A percentile compares a stretch with the other conserved stretches of the same genome.
These are phyloP conservation scores for Tilapia sparmanii DNA, from an alignment of 2,113 vertebrate genomes.

Conservation along the genomic window DNA sequence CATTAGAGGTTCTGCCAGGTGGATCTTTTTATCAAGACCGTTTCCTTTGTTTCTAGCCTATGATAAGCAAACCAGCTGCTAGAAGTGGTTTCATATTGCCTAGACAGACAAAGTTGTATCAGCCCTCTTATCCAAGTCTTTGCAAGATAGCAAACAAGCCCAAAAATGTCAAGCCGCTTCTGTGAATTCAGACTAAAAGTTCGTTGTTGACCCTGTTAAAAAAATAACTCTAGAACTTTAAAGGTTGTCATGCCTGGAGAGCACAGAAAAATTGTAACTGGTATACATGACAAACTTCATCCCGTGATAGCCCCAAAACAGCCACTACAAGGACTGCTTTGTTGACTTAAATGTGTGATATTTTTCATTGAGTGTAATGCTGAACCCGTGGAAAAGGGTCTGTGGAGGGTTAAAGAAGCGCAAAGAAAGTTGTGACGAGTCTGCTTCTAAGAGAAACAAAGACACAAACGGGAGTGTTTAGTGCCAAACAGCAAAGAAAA, in stretches of 20 bases:
- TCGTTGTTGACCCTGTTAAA: neutral
- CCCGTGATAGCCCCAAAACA: neutral
- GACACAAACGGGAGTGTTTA: neutral
- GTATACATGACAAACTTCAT: neutral
- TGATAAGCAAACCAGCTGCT: neutral
- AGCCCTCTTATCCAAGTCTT: neutral
- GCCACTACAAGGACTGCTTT: neutral
- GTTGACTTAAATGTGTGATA: neutral
- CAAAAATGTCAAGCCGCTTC: neutral
- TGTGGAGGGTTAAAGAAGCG: neutral
- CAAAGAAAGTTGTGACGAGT: neutral
- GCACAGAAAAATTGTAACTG: neutral
- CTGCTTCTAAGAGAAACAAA: neutral
- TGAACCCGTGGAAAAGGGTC: neutral
- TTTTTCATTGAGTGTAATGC: neutral
- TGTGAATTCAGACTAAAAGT: neutral
- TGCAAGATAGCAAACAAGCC: neutral
- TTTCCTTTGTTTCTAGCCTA: neutral
- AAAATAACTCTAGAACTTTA: neutral
- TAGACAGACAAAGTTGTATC: neutral
- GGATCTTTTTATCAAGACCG: neutral
- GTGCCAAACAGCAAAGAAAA: neutral
- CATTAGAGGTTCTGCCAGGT: neutral
- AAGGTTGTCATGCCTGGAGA: neutral
- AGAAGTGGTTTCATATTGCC: neutral